These are phyloP conservation scores for Chironomus tepperi DNA, from an alignment of 1,140 invertebrate genomes.

Conservation along the genomic window DNA sequence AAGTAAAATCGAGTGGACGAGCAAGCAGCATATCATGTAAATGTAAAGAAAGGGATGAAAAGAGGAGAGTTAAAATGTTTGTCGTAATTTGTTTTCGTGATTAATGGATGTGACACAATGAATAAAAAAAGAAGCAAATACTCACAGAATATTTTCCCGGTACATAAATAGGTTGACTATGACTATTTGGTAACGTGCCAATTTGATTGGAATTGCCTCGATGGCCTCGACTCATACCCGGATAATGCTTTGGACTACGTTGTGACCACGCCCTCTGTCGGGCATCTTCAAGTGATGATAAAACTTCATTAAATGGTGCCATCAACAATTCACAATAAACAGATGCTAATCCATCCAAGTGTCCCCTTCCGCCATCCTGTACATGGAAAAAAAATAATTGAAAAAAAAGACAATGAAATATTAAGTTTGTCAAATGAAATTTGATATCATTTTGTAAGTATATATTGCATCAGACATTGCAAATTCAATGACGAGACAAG, in stretches of 20 bases:
- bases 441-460: not conserved
- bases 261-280: slow-evolving; percentile 70
- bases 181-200: slow-evolving; percentile 61
- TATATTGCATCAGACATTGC: slow-evolving; percentile 3
- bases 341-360: slow-evolving; percentile 79
- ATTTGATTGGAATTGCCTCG: slow-evolving; percentile 41
- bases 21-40: too few relatives aligned
- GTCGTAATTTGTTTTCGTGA: slow-evolving; percentile 25
- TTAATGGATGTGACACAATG: slow-evolving; percentile 25
- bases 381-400: slow-evolving; percentile 33
- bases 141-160: slow-evolving; percentile 84
- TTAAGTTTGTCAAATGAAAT: not conserved
- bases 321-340: slow-evolving; percentile 82
- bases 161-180: slow-evolving; percentile 78
- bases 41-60: not conserved
- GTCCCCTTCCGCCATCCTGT: slow-evolving; percentile 79
- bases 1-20: too few relatives aligned
- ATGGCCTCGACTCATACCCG: slow-evolving; percentile 38
- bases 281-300: slow-evolving; percentile 78
- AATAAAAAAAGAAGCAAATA: slow-evolving; percentile 29
- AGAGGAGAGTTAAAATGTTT: slow-evolving; percentile 24
- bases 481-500: not conserved
- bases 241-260: slow-evolving; percentile 60
- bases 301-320: slow-evolving; percentile 81
- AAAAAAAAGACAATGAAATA: not conserved